Evolutionary conservation across 2,797 vertebrate species (phyloP).

Genomic region (Myotis pilosus): DNA sequence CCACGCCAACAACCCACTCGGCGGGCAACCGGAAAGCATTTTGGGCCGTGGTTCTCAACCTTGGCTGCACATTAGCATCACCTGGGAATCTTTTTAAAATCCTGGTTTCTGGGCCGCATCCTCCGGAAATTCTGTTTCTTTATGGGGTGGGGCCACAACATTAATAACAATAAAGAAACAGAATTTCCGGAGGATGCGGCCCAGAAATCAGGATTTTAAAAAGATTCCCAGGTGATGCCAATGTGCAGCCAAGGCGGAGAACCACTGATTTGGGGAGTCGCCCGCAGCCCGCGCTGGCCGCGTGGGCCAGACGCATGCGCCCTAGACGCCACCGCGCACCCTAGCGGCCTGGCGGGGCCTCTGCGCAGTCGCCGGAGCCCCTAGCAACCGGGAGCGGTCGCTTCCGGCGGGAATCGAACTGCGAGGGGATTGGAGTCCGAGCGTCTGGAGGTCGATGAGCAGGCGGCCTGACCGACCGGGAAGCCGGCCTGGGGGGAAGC

Average conservation of each 20-base stretch:
- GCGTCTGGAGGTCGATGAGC: fast-evolving
- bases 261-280: neutral
- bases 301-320: neutral
- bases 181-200: too few relatives aligned
- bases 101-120: too few relatives aligned
- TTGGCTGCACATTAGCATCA: too few relatives aligned
- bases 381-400: fast-evolving
- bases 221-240: too few relatives aligned
- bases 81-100: too few relatives aligned
- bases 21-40: fast-evolving
- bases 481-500: neutral
- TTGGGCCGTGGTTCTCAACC: neutral
- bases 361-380: neutral
- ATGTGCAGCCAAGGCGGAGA: too few relatives aligned
- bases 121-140: too few relatives aligned
- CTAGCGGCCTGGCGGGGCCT: neutral
- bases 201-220: too few relatives aligned
- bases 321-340: neutral
- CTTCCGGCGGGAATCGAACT: fast-evolving
- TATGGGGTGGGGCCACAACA: too few relatives aligned
- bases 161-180: too few relatives aligned
- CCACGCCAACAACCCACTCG: fast-evolving
- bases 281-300: fast-evolving
- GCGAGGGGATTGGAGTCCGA: fast-evolving
- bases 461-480: fast-evolving